Evolutionary conservation across 2,888 invertebrate genomes (phyloP), one percentile per base, ranked within the genome.

Genomic region (Mimas tiliae): DNA sequence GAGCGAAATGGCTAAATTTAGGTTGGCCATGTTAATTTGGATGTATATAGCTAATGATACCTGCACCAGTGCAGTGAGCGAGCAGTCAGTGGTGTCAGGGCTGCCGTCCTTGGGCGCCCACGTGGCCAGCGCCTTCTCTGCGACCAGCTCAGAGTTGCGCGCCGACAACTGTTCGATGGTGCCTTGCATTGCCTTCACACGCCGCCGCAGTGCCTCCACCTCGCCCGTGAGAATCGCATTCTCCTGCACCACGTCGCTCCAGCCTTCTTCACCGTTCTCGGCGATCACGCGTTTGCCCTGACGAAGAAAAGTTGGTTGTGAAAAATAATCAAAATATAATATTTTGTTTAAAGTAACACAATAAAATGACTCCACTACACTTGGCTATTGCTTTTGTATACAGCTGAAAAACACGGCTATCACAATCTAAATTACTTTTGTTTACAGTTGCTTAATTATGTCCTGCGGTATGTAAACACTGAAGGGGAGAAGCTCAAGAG

Each of bases 171-270:
- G 95, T 74, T 98, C 98, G 27, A 98, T 96, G 0, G 99, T 98
- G 79, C 98, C 98, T 83, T 98, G 98, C 95, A 99, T 95, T 2
- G 98, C 98, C 91, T 99, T 99, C 0, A 99, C 95, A 64, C 99
- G 94, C 12, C 97, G 97, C 55, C 98, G 94, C 47, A 99, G 93
- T 71, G 98, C 97, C 80, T 97, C 97, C 70, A 97, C 96, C 87
- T 99, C 99, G 64, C 96, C 96, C 75, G 97, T 96, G 1, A 99
- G 94, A 95, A 99, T 97, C 33, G 96, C 97, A 89, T 99, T 99
- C 93, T 99, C 99, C 84, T 98, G 97, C 84, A 97, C 98, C 90
- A 99, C 98, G 85, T 99, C 99, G 77, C 98, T 98, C 76, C 98
- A 96, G 47, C 96, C 95, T 79, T 98, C 97, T 70, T 96, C 95